Conservation (phyloP, 2,113 vertebrate genomes). For the Nannospalax galili region DNA sequence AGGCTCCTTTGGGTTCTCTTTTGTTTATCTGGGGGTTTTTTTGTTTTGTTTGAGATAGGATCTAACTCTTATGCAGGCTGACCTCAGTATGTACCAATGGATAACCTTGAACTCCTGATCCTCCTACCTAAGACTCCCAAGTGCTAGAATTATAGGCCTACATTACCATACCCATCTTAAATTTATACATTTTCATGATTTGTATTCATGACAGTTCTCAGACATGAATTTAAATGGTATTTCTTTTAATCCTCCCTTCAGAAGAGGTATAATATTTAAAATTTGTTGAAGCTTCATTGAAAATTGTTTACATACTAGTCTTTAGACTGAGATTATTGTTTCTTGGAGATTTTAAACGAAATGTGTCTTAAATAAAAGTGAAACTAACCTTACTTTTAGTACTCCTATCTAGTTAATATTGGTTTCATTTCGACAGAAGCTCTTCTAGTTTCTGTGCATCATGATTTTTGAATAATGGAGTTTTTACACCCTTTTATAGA, state of each 20-base stretch:
- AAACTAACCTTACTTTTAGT: not conserved
- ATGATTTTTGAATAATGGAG: not conserved
- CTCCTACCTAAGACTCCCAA: not conserved
- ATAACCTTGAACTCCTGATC: not conserved
- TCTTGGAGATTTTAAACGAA: constrained; percentile 39
- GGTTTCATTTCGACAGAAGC: constrained; percentile 3
- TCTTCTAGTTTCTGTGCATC: not conserved
- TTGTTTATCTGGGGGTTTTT: not conserved
- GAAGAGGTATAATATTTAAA: constrained; percentile 19
- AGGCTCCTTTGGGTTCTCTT: not conserved
- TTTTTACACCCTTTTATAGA: not conserved
- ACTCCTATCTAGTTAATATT: not conserved
- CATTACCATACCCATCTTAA: not conserved
- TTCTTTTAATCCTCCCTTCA: constrained; percentile 21
- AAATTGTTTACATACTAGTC: not conserved
- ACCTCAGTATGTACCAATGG: too few species aligned
- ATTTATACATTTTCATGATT: not conserved
- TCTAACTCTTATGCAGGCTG: not conserved
- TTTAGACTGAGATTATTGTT: not conserved
- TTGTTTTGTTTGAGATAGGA: not conserved
- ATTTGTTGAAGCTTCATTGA: not conserved
- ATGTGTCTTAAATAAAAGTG: constrained; percentile 4
- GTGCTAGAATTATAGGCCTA: too few species aligned
- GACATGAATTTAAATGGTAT: not conserved
- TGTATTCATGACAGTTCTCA: not conserved